These are phyloP conservation scores for Trissolcus japonicus DNA, from an alignment of 2,888 invertebrate genomes.

Conservation along the genomic window DNA sequence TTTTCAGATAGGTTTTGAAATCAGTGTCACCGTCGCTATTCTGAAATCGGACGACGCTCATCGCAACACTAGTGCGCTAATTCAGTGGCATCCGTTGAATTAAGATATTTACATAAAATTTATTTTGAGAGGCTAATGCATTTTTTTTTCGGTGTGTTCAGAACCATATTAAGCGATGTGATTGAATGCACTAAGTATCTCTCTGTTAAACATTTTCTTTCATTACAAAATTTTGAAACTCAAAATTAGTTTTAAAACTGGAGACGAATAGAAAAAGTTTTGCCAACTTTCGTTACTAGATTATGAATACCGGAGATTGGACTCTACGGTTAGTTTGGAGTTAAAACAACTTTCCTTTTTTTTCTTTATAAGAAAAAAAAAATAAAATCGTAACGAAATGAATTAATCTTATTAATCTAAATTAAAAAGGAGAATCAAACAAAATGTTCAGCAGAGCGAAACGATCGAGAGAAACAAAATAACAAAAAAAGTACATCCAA, in stretches of 20 bases:
- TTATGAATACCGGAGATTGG: too few relatives aligned
- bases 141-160: constrained; percentile 1
- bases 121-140: constrained; percentile 9
- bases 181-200: constrained; percentile 18
- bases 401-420: too few relatives aligned
- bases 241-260: not conserved
- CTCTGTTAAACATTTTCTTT: constrained; percentile 3
- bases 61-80: constrained; percentile 37
- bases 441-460: too few relatives aligned
- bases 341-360: too few relatives aligned
- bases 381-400: too few relatives aligned
- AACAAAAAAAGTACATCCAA: not conserved
- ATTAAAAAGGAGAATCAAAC: too few relatives aligned
- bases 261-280: too few relatives aligned
- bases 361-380: too few relatives aligned
- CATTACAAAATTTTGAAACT: not conserved
- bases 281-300: too few relatives aligned
- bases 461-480: not conserved
- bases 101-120: constrained; percentile 41
- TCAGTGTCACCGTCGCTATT: not conserved
- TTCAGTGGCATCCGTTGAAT: constrained; percentile 37
- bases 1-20: constrained; percentile 2
- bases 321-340: too few relatives aligned
- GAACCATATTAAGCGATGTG: constrained; percentile 14
- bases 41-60: constrained; percentile 9